Base-by-base conservation (phyloP, 2,113 vertebrate genomes). In the Reinhardtius hippoglossoides region DNA sequence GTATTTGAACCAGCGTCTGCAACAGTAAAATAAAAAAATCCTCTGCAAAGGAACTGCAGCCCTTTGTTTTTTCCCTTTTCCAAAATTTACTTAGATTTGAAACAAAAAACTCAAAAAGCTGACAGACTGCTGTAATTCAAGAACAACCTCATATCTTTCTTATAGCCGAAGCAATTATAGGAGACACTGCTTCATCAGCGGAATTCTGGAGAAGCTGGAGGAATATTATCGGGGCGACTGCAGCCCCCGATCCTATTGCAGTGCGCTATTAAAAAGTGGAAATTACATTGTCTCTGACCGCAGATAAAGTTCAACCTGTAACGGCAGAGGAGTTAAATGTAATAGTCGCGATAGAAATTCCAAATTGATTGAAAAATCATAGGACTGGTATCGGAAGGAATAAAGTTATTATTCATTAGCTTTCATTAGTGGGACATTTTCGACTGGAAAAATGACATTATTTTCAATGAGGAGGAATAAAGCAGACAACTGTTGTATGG, bases 121-220 rank as follows among this genome's bases (percentile, higher is more conserved):
- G 73, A 73, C 67, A 56, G 40, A 80, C 79, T 66, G n/a, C 63
- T 62, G 16, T 70, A 64, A 76, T 75, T 84, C 46, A 75, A 64
- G 59, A 62, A 75, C 67, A 63, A 61, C 62, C 14, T 24, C 67
- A 14, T 73, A 73, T 76, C 24, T 79, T 71, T 79, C 71, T 56
- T 62, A 67, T 9, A 65, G 52, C 66, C 23, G 3, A 69, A 52
- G 68, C 81, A 83, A 75, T 83, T 78, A 80, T 48, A 74, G 27
- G 31, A 63, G 9, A 76, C 56, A 77, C 26, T 85, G 87, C 86
- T 82, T 85, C 48, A 80, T 92, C 84, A 88, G 78, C 86, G 63
- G 12, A 50, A 92, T 82, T 78, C 46, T 55, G 16, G 58, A 74
- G 15, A 57, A 50, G 26, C 21, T 54, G 50, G 46, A 67, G 79